Conservation (phyloP, 2,797 vertebrate species). For the Pogoniulus pusillus region DNA sequence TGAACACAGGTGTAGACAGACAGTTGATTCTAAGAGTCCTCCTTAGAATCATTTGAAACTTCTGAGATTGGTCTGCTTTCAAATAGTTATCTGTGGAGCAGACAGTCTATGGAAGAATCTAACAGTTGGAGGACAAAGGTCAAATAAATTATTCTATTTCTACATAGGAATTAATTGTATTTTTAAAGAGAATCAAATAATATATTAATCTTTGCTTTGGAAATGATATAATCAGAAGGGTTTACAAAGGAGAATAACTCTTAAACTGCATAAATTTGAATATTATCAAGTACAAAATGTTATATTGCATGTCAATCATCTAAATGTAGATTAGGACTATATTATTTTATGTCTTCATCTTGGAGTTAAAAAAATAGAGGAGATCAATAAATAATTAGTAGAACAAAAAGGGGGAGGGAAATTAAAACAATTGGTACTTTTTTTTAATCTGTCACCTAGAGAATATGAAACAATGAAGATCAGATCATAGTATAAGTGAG, state of each 20-base stretch:
- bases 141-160: not conserved
- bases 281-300: not conserved
- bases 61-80: not conserved
- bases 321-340: not conserved
- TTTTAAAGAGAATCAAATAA: not conserved
- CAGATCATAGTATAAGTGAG: not conserved
- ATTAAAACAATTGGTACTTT: not conserved
- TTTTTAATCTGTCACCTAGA: not conserved
- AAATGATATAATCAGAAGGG: not conserved
- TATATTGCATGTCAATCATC: not conserved
- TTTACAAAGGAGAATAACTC: not conserved
- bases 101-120: not conserved
- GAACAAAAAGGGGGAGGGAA: not conserved
- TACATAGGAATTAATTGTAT: not conserved
- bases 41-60: not conserved
- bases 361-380: not conserved
- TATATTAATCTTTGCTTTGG: not conserved
- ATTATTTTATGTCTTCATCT: not conserved
- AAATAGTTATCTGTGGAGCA: not conserved
- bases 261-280: not conserved
- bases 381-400: not conserved
- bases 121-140: not conserved
- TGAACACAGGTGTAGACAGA: not conserved
- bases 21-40: not conserved
- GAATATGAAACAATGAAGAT: not conserved